A percentile compares a stretch with the other conserved stretches of the same genome.
Evolutionary conservation across 2,888 invertebrate genomes (phyloP).

Genomic region (Dryobota labecula): DNA sequence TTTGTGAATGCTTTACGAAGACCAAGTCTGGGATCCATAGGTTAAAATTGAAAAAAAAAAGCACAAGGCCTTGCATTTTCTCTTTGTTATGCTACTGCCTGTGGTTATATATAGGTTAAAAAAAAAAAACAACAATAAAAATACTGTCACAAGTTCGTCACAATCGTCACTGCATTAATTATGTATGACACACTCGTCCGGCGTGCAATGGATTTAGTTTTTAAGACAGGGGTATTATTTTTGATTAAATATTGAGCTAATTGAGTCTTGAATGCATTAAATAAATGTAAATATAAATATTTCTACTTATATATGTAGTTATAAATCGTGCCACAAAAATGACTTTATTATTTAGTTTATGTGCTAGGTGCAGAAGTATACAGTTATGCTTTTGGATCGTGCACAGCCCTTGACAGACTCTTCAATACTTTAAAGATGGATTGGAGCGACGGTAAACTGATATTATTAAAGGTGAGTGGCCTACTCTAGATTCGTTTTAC

Average conservation of each 20-base stretch:
- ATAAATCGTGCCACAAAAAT: neutral
- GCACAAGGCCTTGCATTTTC: neutral
- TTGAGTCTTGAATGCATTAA: neutral
- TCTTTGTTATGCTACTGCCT: neutral
- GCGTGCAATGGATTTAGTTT: too few species aligned
- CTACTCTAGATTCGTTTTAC: too few species aligned
- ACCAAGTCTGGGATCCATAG: neutral
- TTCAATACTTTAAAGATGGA: constrained; percentile 81
- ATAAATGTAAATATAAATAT: neutral
- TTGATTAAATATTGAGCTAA: neutral
- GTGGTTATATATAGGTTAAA: too few species aligned
- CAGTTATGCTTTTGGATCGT: constrained; percentile 77
- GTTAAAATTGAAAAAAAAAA: neutral
- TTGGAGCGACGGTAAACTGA: constrained; percentile 80
- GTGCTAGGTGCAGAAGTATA: constrained; percentile 83
- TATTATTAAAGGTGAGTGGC: constrained; percentile 84
- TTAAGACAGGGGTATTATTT: too few species aligned
- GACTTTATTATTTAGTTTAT: neutral
- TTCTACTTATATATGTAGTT: neutral
- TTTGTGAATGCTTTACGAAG: neutral
- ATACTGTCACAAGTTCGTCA: neutral
- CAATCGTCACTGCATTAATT: neutral
- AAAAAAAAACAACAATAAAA: too few species aligned
- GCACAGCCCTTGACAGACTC: constrained; percentile 79
- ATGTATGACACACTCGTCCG: too few species aligned